Conservation (phyloP, 2,797 vertebrate genomes). For the Poecilia picta region DNA sequence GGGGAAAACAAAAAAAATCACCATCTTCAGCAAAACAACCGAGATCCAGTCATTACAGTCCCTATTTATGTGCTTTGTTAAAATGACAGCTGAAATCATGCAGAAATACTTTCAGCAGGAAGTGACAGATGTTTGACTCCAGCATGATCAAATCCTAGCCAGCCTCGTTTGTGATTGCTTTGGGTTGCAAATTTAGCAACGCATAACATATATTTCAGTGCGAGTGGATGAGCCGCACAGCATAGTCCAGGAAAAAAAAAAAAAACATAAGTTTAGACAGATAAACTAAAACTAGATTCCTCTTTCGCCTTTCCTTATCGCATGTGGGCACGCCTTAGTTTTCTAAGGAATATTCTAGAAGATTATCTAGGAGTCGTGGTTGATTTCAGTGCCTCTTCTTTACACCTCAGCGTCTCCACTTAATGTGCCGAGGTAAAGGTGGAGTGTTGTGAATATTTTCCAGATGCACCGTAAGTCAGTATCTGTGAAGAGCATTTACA, state of each 20-base stretch:
- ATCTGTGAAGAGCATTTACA: neutral
- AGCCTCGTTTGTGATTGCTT: conserved; percentile 2
- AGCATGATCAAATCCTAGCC: conserved; percentile 21
- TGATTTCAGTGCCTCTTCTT: neutral
- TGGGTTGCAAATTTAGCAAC: conserved; percentile 5
- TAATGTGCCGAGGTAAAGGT: neutral
- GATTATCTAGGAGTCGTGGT: neutral
- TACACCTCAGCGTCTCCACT: neutral
- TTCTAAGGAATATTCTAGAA: neutral
- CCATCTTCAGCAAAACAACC: conserved; percentile 14
- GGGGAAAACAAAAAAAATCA: neutral
- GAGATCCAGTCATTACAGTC: conserved; percentile 33
- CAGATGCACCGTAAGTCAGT: neutral
- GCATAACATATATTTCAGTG: conserved; percentile 1
- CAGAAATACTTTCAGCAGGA: conserved; percentile 34
- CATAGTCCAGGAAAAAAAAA: neutral
- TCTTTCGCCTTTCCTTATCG: neutral
- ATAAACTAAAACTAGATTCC: neutral
- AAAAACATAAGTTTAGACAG: too few species aligned
- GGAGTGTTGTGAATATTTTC: neutral
- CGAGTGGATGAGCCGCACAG: neutral
- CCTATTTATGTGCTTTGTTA: conserved; percentile 37
- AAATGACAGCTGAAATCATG: conserved; percentile 45
- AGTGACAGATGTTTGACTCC: conserved; percentile 41
- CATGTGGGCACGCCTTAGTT: neutral